Conservation (phyloP, 2,113 vertebrate genomes). For the Pungitius pungitius region DNA sequence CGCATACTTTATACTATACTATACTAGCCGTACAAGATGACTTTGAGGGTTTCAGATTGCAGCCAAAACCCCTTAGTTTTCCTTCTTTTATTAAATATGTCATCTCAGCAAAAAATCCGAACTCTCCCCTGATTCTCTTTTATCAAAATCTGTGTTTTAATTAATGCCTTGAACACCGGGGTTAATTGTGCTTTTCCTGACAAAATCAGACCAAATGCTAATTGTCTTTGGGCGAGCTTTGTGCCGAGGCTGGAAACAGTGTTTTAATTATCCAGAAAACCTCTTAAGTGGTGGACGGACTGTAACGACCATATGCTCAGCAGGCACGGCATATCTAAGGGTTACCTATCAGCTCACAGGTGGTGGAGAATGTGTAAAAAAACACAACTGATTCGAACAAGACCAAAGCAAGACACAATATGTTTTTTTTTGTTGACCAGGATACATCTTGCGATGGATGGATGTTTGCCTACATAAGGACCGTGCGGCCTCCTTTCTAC, state of each 20-base stretch:
- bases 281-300: conserved; percentile 29
- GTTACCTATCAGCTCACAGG: conserved; percentile 5
- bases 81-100: conserved; percentile 1
- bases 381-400: background rate
- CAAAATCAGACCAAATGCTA: conserved; percentile 46
- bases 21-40: background rate
- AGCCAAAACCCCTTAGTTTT: background rate
- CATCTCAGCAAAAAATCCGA: conserved; percentile 22
- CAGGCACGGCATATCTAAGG: conserved; percentile 19
- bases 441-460: background rate
- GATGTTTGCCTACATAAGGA: conserved; percentile 5
- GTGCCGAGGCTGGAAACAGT: conserved; percentile 14
- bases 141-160: conserved; percentile 53
- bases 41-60: background rate
- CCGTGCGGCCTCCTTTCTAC: background rate
- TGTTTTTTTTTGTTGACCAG: background rate
- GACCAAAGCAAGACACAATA: background rate
- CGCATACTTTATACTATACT: background rate
- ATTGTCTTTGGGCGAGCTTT: conserved; percentile 35
- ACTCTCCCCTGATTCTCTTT: conserved; percentile 21
- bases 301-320: conserved; percentile 41
- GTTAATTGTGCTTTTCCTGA: conserved; percentile 58
- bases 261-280: conserved; percentile 62
- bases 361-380: conserved; percentile 1
- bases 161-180: conserved; percentile 44